phyloP scores from a whole-genome alignment of 35 echinoderm and acorn worm species.

The Stichopus chloronotus region DNA sequence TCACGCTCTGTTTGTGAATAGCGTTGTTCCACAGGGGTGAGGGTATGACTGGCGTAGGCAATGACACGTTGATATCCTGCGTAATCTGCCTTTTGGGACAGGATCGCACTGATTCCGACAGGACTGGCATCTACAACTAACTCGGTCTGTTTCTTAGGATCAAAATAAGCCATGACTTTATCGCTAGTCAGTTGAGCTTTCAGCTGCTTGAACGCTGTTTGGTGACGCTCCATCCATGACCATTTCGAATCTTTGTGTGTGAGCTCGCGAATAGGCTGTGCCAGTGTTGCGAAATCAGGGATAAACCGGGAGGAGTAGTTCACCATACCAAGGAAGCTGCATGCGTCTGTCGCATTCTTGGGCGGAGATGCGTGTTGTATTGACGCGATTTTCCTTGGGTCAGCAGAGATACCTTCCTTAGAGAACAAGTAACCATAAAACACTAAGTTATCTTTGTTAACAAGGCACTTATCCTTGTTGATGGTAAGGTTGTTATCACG shows the following conservation, averaged over 20 bases:
- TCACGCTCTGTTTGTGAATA: slow-evolving; percentile 68
- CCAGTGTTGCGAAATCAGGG: slow-evolving; percentile 27
- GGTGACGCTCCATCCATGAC: slow-evolving; percentile 55
- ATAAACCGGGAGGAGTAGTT: slow-evolving; percentile 65
- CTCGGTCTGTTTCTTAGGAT: slow-evolving; percentile 40
- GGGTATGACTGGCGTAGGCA: slow-evolving; percentile 57
- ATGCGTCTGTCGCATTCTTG: slow-evolving; percentile 51
- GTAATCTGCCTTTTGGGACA: slow-evolving; percentile 14
- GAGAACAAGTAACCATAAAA: slow-evolving; percentile 32
- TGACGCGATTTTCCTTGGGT: slow-evolving; percentile 46
- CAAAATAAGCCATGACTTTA: slow-evolving; percentile 62
- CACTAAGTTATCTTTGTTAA: slow-evolving; percentile 17
- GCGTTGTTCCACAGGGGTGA: slow-evolving; percentile 54
- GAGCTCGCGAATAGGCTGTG: slow-evolving; percentile 46
- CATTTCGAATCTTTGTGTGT: slow-evolving; percentile 34
- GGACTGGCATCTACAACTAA: slow-evolving; percentile 64
- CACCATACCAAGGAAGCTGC: slow-evolving; percentile 54
- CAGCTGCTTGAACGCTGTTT: slow-evolving; percentile 50
- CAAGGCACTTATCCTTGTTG: slow-evolving; percentile 31
- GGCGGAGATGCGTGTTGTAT: slow-evolving; percentile 37
- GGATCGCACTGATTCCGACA: slow-evolving; percentile 40
- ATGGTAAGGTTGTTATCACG: slow-evolving; percentile 35
- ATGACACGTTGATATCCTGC: neutral
- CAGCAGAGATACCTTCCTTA: neutral
- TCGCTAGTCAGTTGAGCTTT: slow-evolving; percentile 53